These are phyloP conservation scores for Cyrtodaria siliqua DNA, from an alignment of 2,888 invertebrate species.

Conservation along the genomic window DNA sequence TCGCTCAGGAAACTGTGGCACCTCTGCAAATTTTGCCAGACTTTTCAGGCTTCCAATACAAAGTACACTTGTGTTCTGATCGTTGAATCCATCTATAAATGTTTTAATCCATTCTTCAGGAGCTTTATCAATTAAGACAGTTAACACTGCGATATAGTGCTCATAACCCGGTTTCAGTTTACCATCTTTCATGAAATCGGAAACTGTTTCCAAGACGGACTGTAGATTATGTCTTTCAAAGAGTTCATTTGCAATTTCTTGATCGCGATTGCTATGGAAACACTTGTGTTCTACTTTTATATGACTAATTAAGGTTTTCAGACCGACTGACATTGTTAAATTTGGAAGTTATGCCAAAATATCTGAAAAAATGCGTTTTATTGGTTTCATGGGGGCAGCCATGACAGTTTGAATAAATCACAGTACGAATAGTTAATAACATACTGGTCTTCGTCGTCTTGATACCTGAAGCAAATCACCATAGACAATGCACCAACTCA, in stretches of 20 bases:
- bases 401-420: conserved; percentile 21
- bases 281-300: conserved; percentile 29
- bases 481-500: no score
- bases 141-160: conserved; percentile 30
- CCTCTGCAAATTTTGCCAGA: conserved; percentile 26
- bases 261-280: conserved; percentile 29
- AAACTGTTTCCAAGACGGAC: conserved; percentile 38
- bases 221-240: conserved; percentile 45
- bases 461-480: no score
- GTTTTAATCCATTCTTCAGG: conserved; percentile 41
- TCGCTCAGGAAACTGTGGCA: conserved; percentile 15
- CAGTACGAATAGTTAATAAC: no score
- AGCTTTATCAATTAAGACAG: conserved; percentile 28
- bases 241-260: conserved; percentile 29
- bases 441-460: no score
- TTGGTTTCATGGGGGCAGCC: conserved; percentile 10
- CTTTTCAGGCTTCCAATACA: conserved; percentile 48
- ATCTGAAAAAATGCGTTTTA: background rate
- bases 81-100: conserved; percentile 52
- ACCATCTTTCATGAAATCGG: conserved; percentile 29
- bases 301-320: conserved; percentile 23
- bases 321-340: conserved; percentile 29
- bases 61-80: conserved; percentile 32
- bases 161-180: conserved; percentile 27
- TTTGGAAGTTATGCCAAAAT: background rate